Conservation (phyloP, 2,113 vertebrate species). For the Pteronura brasiliensis region DNA sequence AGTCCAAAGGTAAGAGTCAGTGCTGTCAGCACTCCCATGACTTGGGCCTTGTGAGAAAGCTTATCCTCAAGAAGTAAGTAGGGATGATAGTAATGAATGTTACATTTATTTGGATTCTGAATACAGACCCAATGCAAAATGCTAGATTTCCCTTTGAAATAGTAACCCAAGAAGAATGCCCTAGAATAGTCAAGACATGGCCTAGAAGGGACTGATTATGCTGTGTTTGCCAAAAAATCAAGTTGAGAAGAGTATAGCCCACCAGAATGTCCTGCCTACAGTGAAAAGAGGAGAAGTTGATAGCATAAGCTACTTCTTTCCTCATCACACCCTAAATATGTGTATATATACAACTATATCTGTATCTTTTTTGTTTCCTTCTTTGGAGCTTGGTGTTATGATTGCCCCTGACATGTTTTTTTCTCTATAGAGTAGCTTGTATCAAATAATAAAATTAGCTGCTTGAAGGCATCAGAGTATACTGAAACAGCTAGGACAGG, state of each 20-base stretch:
- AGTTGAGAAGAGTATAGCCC: background rate
- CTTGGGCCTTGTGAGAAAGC: background rate
- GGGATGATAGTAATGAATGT: background rate
- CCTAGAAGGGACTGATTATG: background rate
- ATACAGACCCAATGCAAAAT: background rate
- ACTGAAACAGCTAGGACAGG: background rate
- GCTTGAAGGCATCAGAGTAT: background rate
- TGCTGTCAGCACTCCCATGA: background rate
- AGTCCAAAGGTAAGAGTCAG: background rate
- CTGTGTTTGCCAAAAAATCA: background rate
- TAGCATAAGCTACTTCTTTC: background rate
- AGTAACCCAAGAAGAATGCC: background rate
- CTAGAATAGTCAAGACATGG: background rate
- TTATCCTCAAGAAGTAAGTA: background rate
- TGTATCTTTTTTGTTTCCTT: background rate
- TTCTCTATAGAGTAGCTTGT: background rate
- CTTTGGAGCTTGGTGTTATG: background rate
- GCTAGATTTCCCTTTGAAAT: background rate
- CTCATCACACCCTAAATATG: background rate
- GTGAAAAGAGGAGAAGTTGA: background rate
- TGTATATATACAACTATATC: background rate
- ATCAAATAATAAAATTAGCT: background rate
- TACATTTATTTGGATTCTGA: background rate
- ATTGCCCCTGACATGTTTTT: background rate
- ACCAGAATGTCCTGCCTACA: background rate